These are phyloP conservation scores for Napeogenes sylphis DNA, from an alignment of 2,888 invertebrate genomes.

Conservation along the genomic window DNA sequence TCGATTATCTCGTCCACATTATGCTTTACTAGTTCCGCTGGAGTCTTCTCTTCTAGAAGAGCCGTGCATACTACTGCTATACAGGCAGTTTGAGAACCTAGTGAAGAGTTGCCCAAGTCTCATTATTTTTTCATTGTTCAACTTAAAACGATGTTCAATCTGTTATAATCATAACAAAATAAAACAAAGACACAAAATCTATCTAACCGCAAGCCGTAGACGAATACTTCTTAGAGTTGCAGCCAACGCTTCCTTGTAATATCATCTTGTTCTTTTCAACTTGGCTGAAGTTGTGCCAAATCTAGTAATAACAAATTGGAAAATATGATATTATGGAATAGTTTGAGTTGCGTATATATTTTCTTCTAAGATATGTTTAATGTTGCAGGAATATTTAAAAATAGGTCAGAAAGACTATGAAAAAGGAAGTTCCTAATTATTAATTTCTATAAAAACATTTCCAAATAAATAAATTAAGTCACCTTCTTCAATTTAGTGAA, in stretches of 20 bases:
- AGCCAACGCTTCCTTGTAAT: constrained; percentile 55
- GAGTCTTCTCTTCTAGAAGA: constrained; percentile 57
- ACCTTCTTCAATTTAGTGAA: constrained; percentile 55
- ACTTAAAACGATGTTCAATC: too few relatives aligned
- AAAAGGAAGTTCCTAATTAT: too few relatives aligned
- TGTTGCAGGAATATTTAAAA: too few relatives aligned
- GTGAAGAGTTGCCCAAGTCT: too few relatives aligned
- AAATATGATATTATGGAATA: too few relatives aligned
- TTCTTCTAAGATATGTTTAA: too few relatives aligned
- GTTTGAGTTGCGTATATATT: too few relatives aligned
- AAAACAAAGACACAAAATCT: neutral
- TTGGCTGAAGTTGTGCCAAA: constrained; percentile 62
- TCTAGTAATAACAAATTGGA: constrained; percentile 36
- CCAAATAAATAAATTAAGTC: neutral
- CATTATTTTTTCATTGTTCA: too few relatives aligned
- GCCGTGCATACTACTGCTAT: constrained; percentile 60
- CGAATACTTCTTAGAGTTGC: constrained; percentile 63
- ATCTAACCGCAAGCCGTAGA: constrained; percentile 54
- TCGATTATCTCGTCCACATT: constrained; percentile 63
- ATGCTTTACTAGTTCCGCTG: constrained; percentile 39
- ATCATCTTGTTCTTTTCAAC: constrained; percentile 69
- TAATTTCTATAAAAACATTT: too few relatives aligned
- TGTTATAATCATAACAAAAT: too few relatives aligned
- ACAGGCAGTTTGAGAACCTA: constrained; percentile 66
- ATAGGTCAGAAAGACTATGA: too few relatives aligned